These are phyloP conservation scores for Linnaemya tessellans DNA, from an alignment of 2,888 invertebrate species.

Conservation along the genomic window DNA sequence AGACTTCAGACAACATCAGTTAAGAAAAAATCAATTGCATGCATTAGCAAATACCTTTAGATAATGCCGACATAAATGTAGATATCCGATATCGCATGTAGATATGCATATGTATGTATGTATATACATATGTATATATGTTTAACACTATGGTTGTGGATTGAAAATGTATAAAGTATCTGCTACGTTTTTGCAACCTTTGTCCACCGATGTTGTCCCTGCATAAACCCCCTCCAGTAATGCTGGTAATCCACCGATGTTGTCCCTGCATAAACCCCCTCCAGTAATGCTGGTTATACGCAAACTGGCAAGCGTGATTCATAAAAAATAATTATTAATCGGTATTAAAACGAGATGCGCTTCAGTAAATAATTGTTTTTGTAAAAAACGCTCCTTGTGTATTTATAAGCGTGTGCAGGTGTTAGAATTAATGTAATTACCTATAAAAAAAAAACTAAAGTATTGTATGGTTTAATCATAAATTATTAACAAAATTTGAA, in stretches of 20 bases:
- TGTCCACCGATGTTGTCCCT: no score
- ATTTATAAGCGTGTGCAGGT: slow-evolving; percentile 12
- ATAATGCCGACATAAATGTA: no score
- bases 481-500: slow-evolving; percentile 32
- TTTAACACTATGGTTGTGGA: no score
- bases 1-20: background rate
- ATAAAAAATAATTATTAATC: slow-evolving; percentile 12
- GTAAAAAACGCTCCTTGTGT: background rate
- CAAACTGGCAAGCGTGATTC: slow-evolving; percentile 12
- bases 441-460: slow-evolving; percentile 6
- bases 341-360: background rate
- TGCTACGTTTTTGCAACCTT: no score
- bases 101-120: background rate
- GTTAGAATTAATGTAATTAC: slow-evolving; percentile 22
- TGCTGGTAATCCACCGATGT: background rate
- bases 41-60: no score
- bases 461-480: slow-evolving; percentile 41
- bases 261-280: no score
- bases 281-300: background rate
- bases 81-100: no score
- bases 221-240: no score
- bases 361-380: background rate
- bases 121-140: background rate
- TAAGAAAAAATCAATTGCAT: no score
- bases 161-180: no score